Evolutionary conservation across 2,113 vertebrate genomes (phyloP).

Genomic region (Heptranchias perlo): DNA sequence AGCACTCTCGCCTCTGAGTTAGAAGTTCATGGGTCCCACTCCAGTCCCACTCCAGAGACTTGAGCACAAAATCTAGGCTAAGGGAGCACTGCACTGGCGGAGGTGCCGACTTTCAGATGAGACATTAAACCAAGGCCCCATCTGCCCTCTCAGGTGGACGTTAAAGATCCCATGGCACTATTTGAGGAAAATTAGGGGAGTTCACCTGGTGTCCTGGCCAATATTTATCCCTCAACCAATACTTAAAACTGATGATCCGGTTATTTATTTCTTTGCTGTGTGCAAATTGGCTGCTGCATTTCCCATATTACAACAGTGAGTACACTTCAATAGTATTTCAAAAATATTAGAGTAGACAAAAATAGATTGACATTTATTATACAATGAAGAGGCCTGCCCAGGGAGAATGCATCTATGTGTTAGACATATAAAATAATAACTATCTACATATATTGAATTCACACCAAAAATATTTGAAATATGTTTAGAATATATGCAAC

Average conservation of each 20-base stretch:
- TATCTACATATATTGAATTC: not conserved
- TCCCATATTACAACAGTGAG: not conserved
- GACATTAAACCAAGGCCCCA: not conserved
- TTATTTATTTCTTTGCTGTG: not conserved
- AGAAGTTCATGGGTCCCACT: not conserved
- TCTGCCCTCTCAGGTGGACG: not conserved
- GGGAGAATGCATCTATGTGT: not conserved
- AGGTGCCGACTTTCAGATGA: not conserved
- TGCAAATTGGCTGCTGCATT: not conserved
- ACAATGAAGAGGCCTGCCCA: not conserved
- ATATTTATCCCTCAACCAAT: not conserved
- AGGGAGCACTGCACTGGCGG: no score
- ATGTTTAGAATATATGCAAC: not conserved
- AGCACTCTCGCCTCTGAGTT: not conserved
- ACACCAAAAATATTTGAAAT: not conserved
- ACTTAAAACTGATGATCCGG: not conserved
- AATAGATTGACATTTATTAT: not conserved
- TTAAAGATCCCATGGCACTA: not conserved
- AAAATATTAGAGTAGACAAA: not conserved
- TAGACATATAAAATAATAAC: no score
- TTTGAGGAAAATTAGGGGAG: not conserved
- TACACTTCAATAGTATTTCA: not conserved
- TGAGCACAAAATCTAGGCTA: not conserved
- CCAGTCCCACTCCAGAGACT: not conserved
- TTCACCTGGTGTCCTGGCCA: not conserved